A percentile compares a stretch with the other conserved stretches of the same genome.
phyloP scores from a whole-genome alignment of 2,113 vertebrate species.

The Patagioenas fasciata region DNA sequence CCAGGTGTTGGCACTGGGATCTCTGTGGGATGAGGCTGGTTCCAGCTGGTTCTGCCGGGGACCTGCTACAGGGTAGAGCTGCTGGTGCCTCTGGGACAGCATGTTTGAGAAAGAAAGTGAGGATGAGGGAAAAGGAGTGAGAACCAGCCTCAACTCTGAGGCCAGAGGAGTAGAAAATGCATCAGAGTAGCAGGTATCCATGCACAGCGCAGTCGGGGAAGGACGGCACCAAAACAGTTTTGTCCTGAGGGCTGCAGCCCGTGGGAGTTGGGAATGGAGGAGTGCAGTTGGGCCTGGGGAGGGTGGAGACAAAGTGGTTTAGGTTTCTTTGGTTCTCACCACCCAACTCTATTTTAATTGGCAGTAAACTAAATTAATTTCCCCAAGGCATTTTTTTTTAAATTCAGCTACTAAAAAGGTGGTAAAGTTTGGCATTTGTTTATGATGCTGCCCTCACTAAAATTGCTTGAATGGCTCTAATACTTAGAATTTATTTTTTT shows the following conservation, averaged over 20 bases:
- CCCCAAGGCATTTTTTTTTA: background rate
- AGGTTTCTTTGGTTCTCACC: background rate
- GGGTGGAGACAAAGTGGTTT: background rate
- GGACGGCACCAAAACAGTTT: too few species aligned
- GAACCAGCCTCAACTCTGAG: too few species aligned
- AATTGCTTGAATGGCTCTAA: background rate
- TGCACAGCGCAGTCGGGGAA: too few species aligned
- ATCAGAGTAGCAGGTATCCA: too few species aligned
- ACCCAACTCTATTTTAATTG: background rate
- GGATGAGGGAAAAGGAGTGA: background rate
- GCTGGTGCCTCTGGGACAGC: fast-evolving
- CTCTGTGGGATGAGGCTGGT: background rate
- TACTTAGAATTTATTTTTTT: background rate
- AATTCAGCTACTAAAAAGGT: background rate
- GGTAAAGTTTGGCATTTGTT: background rate
- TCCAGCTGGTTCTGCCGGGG: background rate
- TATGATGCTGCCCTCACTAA: background rate
- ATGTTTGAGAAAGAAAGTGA: fast-evolving
- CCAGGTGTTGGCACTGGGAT: background rate
- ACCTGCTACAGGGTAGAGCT: fast-evolving
- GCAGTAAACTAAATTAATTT: background rate
- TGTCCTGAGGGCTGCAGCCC: too few species aligned
- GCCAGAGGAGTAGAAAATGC: too few species aligned
- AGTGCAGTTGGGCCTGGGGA: background rate
- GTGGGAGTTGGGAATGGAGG: background rate